Conservation (phyloP, 2,888 invertebrate genomes). For the Andrena chrysosceles region DNA sequence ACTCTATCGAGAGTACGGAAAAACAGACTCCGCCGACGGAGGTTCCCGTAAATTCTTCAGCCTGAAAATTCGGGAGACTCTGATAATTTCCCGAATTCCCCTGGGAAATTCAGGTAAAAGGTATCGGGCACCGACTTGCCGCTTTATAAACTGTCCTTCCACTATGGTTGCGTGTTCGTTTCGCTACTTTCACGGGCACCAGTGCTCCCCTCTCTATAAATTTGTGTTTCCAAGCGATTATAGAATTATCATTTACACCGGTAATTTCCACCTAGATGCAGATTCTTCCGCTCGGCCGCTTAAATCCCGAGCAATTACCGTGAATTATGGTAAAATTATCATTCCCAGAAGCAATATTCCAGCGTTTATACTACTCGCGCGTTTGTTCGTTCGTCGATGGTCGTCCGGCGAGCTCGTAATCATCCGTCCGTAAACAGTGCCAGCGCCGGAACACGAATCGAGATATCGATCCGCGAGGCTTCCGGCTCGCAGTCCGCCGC, state of each 20-base stretch:
- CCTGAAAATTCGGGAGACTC: slow-evolving; percentile 40
- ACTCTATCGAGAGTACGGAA: slow-evolving; percentile 5
- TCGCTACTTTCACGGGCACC: not conserved
- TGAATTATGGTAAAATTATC: slow-evolving; percentile 39
- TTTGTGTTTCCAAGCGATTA: not conserved
- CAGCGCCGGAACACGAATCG: slow-evolving; percentile 51
- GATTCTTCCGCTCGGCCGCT: slow-evolving; percentile 1
- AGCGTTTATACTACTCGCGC: slow-evolving; percentile 36
- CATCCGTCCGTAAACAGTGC: slow-evolving; percentile 61
- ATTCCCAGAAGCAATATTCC: slow-evolving; percentile 28
- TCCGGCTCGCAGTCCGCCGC: slow-evolving; percentile 52
- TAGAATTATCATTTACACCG: slow-evolving; percentile 1
- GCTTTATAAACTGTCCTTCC: not conserved
- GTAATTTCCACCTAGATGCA: not conserved
- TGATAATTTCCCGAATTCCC: slow-evolving; percentile 71
- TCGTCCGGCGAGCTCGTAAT: slow-evolving; percentile 57
- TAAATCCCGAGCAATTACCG: slow-evolving; percentile 24
- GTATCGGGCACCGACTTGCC: slow-evolving; percentile 6
- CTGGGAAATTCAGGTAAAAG: slow-evolving; percentile 73
- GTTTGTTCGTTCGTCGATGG: slow-evolving; percentile 36
- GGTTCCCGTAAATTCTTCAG: slow-evolving; percentile 54
- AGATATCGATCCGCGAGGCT: slow-evolving; percentile 63
- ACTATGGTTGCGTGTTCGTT: not conserved
- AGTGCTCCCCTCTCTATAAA: not conserved
- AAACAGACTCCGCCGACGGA: not conserved